Percentiles rank a stretch among this genome's conserved stretches.
These are phyloP conservation scores for Cephus runcator DNA, from an alignment of 2,888 invertebrate species.

Conservation along the genomic window DNA sequence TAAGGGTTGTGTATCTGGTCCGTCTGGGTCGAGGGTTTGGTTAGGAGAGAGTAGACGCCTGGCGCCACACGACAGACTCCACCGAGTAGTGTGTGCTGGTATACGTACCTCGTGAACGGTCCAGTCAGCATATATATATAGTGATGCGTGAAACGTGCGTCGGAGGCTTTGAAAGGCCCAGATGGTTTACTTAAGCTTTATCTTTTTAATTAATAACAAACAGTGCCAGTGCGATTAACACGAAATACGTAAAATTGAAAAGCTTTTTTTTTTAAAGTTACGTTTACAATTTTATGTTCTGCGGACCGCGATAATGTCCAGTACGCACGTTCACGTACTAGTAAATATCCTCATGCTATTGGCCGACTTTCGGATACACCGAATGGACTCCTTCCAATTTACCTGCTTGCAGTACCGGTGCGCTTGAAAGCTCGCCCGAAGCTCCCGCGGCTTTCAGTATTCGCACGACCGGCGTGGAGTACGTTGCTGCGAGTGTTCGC, in stretches of 20 bases:
- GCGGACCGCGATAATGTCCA: background rate
- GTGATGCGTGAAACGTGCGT: background rate
- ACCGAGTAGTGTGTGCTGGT: background rate
- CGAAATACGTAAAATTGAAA: background rate
- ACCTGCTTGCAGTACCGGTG: background rate
- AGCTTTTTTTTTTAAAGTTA: background rate
- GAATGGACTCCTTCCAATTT: background rate
- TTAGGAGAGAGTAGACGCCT: background rate
- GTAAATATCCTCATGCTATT: background rate
- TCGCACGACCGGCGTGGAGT: background rate
- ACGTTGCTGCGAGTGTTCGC: background rate
- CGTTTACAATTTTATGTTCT: background rate
- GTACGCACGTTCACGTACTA: background rate
- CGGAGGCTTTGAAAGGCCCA: background rate
- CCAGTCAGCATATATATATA: background rate
- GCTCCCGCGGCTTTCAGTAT: background rate
- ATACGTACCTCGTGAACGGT: background rate
- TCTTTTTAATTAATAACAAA: background rate
- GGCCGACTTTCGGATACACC: background rate
- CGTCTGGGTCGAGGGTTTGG: background rate
- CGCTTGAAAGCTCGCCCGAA: background rate
- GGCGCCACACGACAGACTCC: background rate
- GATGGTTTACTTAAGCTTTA: background rate
- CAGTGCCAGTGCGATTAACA: background rate
- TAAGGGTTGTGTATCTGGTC: background rate